Evolutionary conservation across 2,888 invertebrate species (phyloP).

Genomic region (Tuberolachnus salignus): DNA sequence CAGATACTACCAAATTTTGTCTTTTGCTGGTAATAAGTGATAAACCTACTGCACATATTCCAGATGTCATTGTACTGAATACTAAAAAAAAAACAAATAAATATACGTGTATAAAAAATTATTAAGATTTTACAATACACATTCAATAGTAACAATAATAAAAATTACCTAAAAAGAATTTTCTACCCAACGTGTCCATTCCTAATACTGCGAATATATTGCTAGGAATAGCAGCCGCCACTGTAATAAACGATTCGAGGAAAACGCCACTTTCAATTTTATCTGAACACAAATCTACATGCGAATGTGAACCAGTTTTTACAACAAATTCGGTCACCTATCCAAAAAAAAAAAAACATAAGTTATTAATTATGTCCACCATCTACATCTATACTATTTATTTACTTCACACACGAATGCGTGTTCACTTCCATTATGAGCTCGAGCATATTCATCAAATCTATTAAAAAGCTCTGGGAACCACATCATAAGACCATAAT

Average conservation of each 20-base stretch:
- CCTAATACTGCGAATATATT: constrained; percentile 81
- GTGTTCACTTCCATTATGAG: constrained; percentile 66
- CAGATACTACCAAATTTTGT: constrained; percentile 82
- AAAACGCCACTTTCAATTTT: constrained; percentile 81
- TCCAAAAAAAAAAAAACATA: neutral
- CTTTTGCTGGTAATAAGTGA: constrained; percentile 83
- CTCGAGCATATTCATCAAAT: constrained; percentile 78
- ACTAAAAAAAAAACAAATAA: constrained; percentile 65
- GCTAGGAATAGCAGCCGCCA: constrained; percentile 83
- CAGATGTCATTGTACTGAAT: constrained; percentile 84
- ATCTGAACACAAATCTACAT: constrained; percentile 69
- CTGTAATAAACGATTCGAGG: constrained; percentile 84
- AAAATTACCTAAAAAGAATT: constrained; percentile 76
- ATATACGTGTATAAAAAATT: neutral
- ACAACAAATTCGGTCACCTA: constrained; percentile 79
- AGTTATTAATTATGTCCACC: neutral
- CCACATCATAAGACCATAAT: constrained; percentile 97
- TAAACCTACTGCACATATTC: constrained; percentile 81
- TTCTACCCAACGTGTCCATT: constrained; percentile 85
- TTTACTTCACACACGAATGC: constrained; percentile 63
- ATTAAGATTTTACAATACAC: no score
- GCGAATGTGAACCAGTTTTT: constrained; percentile 70
- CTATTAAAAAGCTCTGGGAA: constrained; percentile 93
- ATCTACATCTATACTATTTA: neutral
- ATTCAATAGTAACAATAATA: no score